These are phyloP conservation scores for Umimayanthus kanabou DNA, from an alignment of 92 coral and sea anemone species.

Conservation along the genomic window DNA sequence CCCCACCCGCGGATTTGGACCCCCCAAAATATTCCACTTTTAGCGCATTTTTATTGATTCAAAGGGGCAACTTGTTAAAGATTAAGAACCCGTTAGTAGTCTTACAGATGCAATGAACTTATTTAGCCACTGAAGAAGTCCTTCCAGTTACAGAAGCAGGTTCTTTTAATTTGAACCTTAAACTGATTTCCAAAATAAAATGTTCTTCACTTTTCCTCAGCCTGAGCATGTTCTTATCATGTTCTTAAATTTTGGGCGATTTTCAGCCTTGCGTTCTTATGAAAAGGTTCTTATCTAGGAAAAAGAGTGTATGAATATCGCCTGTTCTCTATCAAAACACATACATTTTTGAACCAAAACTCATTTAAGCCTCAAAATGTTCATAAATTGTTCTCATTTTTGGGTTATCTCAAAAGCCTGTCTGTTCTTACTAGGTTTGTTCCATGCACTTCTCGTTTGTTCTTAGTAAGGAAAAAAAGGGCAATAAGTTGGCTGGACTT, in stretches of 20 bases:
- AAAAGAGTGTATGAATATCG: not conserved
- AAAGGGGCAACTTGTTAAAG: too few species aligned
- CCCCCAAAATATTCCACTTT: not conserved
- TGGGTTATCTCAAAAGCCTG: constrained; percentile 8
- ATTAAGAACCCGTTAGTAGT: not conserved
- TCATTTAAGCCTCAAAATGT: too few species aligned
- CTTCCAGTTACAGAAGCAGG: not conserved
- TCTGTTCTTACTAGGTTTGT: not conserved
- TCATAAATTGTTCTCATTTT: not conserved
- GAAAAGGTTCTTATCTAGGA: not conserved
- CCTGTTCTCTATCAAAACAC: not conserved
- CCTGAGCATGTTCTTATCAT: not conserved
- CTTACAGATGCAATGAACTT: constrained; percentile 10
- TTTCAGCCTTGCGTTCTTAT: not conserved
- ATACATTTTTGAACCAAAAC: not conserved
- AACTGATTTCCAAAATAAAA: constrained; percentile 1
- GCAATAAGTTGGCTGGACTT: not conserved
- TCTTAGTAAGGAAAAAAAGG: not conserved
- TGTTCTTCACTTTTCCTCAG: not conserved
- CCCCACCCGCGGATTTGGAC: constrained; percentile 52
- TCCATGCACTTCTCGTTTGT: not conserved
- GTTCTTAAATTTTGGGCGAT: not conserved
- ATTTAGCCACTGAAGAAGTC: not conserved
- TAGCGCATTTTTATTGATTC: too few species aligned
- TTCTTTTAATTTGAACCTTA: not conserved